Base-by-base conservation (phyloP, 1,140 invertebrate genomes). In the Apis cerana region DNA sequence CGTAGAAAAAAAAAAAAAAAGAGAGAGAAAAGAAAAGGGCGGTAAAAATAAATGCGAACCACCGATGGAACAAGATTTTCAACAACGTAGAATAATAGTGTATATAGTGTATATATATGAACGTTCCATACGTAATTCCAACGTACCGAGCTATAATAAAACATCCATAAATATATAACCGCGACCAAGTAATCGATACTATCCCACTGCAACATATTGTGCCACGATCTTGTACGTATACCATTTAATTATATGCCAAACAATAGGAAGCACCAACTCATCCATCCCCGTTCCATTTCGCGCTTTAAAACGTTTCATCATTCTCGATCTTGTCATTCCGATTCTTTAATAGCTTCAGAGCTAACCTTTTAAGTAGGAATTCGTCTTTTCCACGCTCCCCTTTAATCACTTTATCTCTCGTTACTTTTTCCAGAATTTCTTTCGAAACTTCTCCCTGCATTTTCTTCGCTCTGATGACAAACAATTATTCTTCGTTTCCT, bases 71-170 rank as follows among this genome's bases (percentile, higher is more conserved):
- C 4, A 65, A 15, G 43, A 58, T 68, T 27, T 54, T 71, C 19
- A 54, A 13, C 75, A 17, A 0, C n/a, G 23, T 7, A 27, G 21
- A 69, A 69, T 33, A 19, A 13, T 50, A 9, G 5, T 48, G 27
- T 23, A 23, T 19, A 58, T 11, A 27, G 17, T 33, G 2, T 33
- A 4, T 76, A 76, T n/a, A 56, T 50, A 17, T 50, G 27, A 56
- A 54, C 61, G 75, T 65, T 64, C 75, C 62, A n/a, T 77, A 77
- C 50, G 75, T 77, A 77, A 77, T 77, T 54, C 75, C 54, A 77
- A 67, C 75, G 62, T 68, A 50, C 54, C 64, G 11, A 50, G 17
- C 64, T 68, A 68, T 78, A 67, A 78, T 78, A 78, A 68, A 78
- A 69, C 75, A n/a, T 78, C 65, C 75, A 48, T 59, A 78, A 78